Conservation (phyloP, 2,797 vertebrate genomes). For the Clamator glandarius region DNA sequence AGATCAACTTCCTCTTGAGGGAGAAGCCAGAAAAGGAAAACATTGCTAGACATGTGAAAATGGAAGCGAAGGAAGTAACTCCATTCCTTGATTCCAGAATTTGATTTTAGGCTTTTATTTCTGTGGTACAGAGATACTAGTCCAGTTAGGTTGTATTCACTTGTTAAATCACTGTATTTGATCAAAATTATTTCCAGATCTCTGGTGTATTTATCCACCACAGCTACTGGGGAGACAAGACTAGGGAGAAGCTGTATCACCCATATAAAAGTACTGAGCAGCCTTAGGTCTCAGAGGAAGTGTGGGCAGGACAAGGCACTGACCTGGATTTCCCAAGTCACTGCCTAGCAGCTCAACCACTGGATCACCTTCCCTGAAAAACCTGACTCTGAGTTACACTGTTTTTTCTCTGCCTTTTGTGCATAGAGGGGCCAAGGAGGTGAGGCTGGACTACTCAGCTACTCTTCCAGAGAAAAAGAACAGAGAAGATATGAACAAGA, state of each 20-base stretch:
- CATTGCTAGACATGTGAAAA: not conserved
- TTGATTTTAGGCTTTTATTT: conserved; percentile 15
- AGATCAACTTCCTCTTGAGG: conserved; percentile 41
- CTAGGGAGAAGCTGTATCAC: not conserved
- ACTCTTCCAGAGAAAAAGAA: not conserved
- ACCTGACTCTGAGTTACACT: fast-evolving
- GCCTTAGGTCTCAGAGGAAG: not conserved
- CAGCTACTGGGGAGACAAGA: not conserved
- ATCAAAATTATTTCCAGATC: not conserved
- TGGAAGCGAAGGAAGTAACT: not conserved
- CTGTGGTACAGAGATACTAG: not conserved
- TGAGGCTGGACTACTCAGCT: not conserved
- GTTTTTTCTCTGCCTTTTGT: not conserved
- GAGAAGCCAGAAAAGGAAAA: conserved; percentile 28
- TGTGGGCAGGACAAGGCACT: not conserved
- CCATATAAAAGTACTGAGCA: not conserved
- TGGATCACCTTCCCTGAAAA: not conserved
- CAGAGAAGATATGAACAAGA: not conserved
- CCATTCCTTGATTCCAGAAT: conserved; percentile 25
- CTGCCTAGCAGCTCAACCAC: not conserved
- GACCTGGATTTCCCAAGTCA: not conserved
- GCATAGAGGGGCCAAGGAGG: not conserved
- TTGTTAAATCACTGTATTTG: fast-evolving
- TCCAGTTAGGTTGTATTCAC: not conserved
- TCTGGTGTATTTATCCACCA: not conserved